Percentiles rank a stretch among this genome's conserved stretches.
phyloP scores from a whole-genome alignment of 2,113 vertebrate genomes.

The Poicephalus gulielmi region DNA sequence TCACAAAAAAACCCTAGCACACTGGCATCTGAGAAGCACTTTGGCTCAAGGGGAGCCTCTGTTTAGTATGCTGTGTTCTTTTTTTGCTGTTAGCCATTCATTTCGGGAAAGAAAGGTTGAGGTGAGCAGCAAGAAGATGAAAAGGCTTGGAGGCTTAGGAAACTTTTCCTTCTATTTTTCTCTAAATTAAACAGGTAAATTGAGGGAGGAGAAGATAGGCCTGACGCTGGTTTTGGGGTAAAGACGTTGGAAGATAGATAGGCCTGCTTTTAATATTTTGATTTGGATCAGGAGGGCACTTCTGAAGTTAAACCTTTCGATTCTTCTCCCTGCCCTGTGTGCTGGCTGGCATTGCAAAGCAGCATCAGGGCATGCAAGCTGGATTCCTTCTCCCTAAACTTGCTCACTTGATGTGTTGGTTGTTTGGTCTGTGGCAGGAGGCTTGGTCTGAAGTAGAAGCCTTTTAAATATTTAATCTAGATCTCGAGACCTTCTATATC shows the following conservation, averaged over 20 bases:
- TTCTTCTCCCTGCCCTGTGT: fast-evolving
- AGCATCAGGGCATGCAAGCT: neutral
- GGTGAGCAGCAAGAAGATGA: neutral
- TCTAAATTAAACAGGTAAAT: neutral
- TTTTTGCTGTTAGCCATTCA: neutral
- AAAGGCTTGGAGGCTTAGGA: neutral
- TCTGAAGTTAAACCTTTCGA: neutral
- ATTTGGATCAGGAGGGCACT: neutral
- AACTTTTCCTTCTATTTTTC: neutral
- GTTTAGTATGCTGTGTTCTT: neutral
- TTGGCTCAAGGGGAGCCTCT: neutral
- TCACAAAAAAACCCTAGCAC: neutral
- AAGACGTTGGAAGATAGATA: neutral
- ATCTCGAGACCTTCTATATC: neutral
- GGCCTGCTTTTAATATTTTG: neutral
- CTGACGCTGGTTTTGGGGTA: neutral
- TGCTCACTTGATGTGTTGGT: neutral
- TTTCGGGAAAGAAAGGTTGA: neutral
- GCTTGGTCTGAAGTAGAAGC: neutral
- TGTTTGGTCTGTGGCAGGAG: neutral
- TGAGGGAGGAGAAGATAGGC: neutral
- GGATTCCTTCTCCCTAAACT: neutral
- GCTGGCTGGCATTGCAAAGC: neutral
- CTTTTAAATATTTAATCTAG: neutral
- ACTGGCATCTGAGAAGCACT: neutral